Evolutionary conservation across 1,140 invertebrate genomes (phyloP), one percentile per base, ranked within the genome.

Genomic region (Drosophila virilis): DNA sequence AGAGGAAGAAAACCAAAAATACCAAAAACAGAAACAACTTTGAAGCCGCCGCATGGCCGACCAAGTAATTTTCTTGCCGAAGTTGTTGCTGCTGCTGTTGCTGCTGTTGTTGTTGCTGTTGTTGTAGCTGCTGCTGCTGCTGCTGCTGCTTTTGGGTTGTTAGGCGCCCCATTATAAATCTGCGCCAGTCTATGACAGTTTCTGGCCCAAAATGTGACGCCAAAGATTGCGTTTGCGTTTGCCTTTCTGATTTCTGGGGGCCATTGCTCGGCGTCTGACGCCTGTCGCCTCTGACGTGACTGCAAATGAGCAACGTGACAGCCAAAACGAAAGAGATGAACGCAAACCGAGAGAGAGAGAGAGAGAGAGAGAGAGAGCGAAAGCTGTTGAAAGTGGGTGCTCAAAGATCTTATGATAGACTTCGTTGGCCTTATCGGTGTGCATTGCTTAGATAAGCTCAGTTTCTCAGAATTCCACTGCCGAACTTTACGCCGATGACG

Each of bases 141-240:
- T 65, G 37, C 37, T 71, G 70, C 46, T 68, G 17, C 61, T 74
- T 72, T 67, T 64, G 58, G 60, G 73, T 81, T 89, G 73, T 73
- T 82, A 78, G 81, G 83, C 83, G 85, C 78, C 81, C 82, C 82
- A 85, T 86, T 86, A 85, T 86, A 85, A 85, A 85, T 85, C 78
- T 85, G 78, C 74, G 82, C 70, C 70, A 74, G 84, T 86, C 82
- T 86, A 88, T 86, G 82, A 86, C 82, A 88, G 82, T 88, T 88
- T 86, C 64, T 60, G 71, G 61, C 57, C 72, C 55, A 74, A 74
- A 74, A 64, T 64, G 67, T 70, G 66, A 70, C 72, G 66, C 72
- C 66, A 70, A 74, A 72, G 68, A 60, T 78, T 78, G 61, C 68
- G 67, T 50, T 74, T 71, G 58, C 38, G 40, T 66, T 35, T 43